Evolutionary conservation across 2,113 vertebrate species (phyloP), one percentile per base, ranked within the genome.

Genomic region (Tragelaphus imberbis): DNA sequence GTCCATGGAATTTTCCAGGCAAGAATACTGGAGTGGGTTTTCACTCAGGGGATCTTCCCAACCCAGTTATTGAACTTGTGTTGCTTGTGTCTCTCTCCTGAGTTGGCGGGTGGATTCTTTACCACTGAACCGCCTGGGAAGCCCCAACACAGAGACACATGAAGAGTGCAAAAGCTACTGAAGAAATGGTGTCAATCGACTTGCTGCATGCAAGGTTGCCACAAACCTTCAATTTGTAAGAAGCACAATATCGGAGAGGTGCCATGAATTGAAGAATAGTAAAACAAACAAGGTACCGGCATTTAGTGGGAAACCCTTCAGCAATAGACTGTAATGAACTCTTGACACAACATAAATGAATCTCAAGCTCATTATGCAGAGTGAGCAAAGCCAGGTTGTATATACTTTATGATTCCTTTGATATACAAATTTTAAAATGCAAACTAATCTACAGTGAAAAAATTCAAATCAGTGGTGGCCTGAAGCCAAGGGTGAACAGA

Each of bases 61-160:
- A 44, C 21, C 36, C 36, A 40, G 71, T 12, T 23, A 40, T 6
- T 40, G 21, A 75, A 23, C 21, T 23, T 25, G 71, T 25, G 36
- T 25, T 0, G 1, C 11, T 25, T 40, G 71, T 25, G 71, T 75
- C 71, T 75, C 71, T 75, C 71, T 75, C 71, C 71, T 25, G 71
- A 1, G 0, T 2, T 44, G 36, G 11, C 1, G 0, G 71, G 36
- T 1, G 0, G 10, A 25, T 44, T 28, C 36, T 75, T 44, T 25
- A 75, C 36, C 71, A 13, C 36, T 25, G 36, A 23, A 25, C 71
- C 21, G 25, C 21, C 11, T 3, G 5, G 21, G 71, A 40, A 40
- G n/a, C 71, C 21, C 21, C 6, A 13, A 15, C 21, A 7, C 33
- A 84, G 33, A 84, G 11, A n/a, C 51, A 36, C 81, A 27, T 4